These are phyloP conservation scores for Drosophila lacteicornis DNA, from an alignment of 1,140 invertebrate genomes.

Conservation along the genomic window DNA sequence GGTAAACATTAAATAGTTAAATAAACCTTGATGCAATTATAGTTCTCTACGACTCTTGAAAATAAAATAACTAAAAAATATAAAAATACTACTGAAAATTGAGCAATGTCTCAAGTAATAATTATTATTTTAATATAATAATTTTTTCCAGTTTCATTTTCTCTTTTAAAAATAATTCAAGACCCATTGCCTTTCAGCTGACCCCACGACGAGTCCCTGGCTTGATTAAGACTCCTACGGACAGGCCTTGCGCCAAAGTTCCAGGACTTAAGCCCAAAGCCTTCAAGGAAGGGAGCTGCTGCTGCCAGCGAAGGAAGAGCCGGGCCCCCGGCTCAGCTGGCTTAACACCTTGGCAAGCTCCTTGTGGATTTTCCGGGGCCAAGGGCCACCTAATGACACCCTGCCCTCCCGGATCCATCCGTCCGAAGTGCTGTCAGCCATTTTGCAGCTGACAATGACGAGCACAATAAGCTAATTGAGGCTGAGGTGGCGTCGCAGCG, in stretches of 20 bases:
- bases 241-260: not conserved
- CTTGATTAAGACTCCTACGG: constrained; percentile 11
- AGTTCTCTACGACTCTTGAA: too few relatives aligned
- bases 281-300: not conserved
- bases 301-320: not conserved
- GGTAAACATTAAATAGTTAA: too few relatives aligned
- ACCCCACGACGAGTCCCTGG: not conserved
- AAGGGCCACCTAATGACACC: constrained; percentile 45
- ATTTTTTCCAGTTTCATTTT: not conserved
- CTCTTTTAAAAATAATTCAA: not conserved
- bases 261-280: constrained; percentile 30
- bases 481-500: constrained; percentile 47
- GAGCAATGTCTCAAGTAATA: not conserved
- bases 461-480: constrained; percentile 52
- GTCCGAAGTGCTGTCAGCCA: constrained; percentile 39
- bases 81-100: too few relatives aligned
- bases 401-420: not conserved
- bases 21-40: too few relatives aligned
- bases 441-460: constrained; percentile 44
- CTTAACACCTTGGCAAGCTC: constrained; percentile 75
- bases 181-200: not conserved
- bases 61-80: too few relatives aligned
- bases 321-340: constrained; percentile 39
- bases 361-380: constrained; percentile 68
- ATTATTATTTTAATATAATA: too few relatives aligned